Percentiles rank a stretch among this genome's conserved stretches.
Conservation (phyloP, 2,113 vertebrate species). For the Silurus meridionalis region DNA sequence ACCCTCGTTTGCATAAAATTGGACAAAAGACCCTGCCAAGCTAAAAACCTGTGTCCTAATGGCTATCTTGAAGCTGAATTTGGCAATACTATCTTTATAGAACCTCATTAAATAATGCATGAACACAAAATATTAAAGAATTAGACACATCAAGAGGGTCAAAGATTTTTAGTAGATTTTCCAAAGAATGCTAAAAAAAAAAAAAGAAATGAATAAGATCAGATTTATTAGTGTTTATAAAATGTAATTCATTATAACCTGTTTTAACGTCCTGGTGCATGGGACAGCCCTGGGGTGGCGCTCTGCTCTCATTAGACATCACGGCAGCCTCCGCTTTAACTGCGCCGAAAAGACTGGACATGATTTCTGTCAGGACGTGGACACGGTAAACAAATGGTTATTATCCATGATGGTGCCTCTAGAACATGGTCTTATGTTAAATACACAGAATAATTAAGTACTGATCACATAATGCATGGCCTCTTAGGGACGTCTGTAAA, state of each 20-base stretch:
- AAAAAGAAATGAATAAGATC: background rate
- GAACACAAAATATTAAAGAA: background rate
- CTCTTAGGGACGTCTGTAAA: no score
- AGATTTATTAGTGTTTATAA: background rate
- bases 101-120: background rate
- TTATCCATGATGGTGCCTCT: no score
- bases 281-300: conserved; percentile 64
- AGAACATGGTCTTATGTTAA: no score
- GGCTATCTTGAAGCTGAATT: background rate
- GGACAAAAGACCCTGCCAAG: background rate
- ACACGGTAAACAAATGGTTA: background rate
- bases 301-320: rapidly evolving
- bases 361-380: conserved; percentile 54
- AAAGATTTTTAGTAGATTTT: background rate
- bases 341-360: conserved; percentile 56
- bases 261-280: conserved; percentile 63
- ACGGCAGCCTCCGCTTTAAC: conserved; percentile 31
- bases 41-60: background rate
- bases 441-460: no score
- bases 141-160: no score
- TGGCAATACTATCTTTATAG: background rate
- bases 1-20: background rate
- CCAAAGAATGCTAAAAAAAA: background rate
- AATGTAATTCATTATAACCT: conserved; percentile 9
- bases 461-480: no score